Evolutionary conservation across 1,140 invertebrate genomes (phyloP).

Genomic region (Drosophila orena): DNA sequence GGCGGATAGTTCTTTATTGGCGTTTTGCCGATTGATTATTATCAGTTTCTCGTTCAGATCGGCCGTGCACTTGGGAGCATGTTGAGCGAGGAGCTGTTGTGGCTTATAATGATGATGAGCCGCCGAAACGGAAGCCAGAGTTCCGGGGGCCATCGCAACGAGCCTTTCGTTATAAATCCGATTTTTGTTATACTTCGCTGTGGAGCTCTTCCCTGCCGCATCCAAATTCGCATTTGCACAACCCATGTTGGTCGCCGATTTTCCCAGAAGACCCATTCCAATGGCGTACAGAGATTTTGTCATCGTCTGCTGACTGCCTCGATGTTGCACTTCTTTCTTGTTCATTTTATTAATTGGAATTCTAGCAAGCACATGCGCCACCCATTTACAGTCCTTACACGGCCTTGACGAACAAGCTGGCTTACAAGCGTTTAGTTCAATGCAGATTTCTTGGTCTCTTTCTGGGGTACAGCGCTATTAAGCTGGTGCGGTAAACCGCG

Average conservation of each 20-base stretch:
- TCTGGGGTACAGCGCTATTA: neutral
- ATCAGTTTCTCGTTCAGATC: constrained; percentile 36
- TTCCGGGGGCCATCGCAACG: neutral
- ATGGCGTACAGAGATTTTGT: constrained; percentile 1
- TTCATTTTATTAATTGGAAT: constrained; percentile 61
- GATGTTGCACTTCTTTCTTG: constrained; percentile 51
- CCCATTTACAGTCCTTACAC: constrained; percentile 52
- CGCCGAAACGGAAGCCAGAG: neutral
- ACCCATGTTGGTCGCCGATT: neutral
- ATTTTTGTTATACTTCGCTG: neutral
- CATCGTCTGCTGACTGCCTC: constrained; percentile 16
- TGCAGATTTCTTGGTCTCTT: neutral
- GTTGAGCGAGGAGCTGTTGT: neutral
- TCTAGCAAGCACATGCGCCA: constrained; percentile 40
- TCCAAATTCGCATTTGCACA: neutral
- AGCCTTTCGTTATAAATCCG: neutral
- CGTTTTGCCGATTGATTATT: constrained; percentile 40
- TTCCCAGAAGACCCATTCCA: neutral
- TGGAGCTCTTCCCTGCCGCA: neutral
- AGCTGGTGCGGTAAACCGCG: constrained; percentile 24
- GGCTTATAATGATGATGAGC: neutral
- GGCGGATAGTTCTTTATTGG: constrained; percentile 45
- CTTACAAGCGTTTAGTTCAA: neutral
- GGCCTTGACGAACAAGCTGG: no score
- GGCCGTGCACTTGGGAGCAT: neutral